A percentile compares a stretch with the other conserved stretches of the same genome.
These are phyloP conservation scores for Erythrolamprus reginae DNA, from an alignment of 2,113 vertebrate species.

Conservation along the genomic window DNA sequence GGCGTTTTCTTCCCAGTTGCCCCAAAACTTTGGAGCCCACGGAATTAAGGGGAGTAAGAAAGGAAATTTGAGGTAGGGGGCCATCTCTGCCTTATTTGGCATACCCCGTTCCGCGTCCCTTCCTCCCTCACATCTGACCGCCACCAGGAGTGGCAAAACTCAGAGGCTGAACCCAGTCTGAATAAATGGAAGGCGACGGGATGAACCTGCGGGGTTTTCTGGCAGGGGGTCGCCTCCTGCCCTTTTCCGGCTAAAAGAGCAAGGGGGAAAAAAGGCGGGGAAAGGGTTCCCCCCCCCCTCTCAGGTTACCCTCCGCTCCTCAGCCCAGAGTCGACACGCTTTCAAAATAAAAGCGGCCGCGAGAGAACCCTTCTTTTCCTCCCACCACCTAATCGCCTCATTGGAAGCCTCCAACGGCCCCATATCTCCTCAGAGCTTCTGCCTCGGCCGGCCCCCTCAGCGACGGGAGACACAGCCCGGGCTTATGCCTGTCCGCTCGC, in stretches of 20 bases:
- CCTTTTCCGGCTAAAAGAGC: not conserved
- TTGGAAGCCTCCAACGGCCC: not conserved
- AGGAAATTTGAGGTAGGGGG: not conserved
- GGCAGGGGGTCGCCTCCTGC: not conserved
- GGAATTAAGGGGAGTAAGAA: not conserved
- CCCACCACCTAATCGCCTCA: not conserved
- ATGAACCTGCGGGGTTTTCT: not conserved
- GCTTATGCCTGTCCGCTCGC: too few relatives aligned
- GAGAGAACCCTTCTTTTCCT: not conserved
- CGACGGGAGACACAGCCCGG: not conserved
- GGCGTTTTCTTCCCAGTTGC: not conserved
- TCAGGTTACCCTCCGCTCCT: not conserved
- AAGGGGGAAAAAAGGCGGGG: not conserved
- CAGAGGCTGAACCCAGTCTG: not conserved
- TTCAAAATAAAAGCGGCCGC: not conserved
- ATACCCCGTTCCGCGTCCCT: not conserved
- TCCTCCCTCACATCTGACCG: too few relatives aligned
- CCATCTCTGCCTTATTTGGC: not conserved
- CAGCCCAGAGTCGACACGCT: not conserved
- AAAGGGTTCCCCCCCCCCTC: not conserved
- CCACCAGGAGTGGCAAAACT: not conserved
- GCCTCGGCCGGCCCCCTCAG: not conserved
- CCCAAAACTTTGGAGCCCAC: not conserved
- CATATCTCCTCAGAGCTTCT: not conserved
- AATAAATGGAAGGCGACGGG: not conserved